Conservation (phyloP, 2,113 vertebrate species). For the Galbula dea region DNA sequence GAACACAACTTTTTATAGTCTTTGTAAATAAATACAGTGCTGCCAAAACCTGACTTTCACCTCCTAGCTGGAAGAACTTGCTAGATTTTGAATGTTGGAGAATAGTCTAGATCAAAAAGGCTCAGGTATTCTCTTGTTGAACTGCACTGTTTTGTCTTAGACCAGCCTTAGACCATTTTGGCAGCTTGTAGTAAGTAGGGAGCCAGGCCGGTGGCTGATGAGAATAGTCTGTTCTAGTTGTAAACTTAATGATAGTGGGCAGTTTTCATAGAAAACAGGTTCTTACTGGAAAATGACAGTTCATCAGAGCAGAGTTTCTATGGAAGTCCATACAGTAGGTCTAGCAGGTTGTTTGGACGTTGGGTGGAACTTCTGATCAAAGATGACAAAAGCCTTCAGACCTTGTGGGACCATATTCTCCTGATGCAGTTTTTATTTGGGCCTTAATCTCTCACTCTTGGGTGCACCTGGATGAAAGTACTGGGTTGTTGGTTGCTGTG, state of each 20-base stretch:
- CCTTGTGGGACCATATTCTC: fast-evolving
- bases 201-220: background rate
- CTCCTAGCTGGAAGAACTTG: background rate
- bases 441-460: background rate
- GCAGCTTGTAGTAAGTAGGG: background rate
- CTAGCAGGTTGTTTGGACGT: fast-evolving
- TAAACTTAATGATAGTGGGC: background rate
- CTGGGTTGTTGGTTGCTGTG: background rate
- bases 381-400: background rate
- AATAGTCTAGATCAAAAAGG: background rate
- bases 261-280: background rate
- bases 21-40: background rate
- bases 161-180: background rate
- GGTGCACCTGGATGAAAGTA: background rate
- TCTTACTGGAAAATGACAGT: background rate
- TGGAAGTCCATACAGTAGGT: background rate
- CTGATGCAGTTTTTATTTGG: background rate
- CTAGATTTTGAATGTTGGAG: background rate
- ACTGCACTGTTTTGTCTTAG: background rate
- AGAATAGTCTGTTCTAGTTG: background rate
- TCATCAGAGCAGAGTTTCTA: background rate
- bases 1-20: background rate
- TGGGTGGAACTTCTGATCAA: background rate
- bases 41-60: background rate
- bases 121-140: background rate